Evolutionary conservation across 2,113 vertebrate genomes (phyloP), one percentile per base, ranked within the genome.

Genomic region (Lethenteron reissneri): DNA sequence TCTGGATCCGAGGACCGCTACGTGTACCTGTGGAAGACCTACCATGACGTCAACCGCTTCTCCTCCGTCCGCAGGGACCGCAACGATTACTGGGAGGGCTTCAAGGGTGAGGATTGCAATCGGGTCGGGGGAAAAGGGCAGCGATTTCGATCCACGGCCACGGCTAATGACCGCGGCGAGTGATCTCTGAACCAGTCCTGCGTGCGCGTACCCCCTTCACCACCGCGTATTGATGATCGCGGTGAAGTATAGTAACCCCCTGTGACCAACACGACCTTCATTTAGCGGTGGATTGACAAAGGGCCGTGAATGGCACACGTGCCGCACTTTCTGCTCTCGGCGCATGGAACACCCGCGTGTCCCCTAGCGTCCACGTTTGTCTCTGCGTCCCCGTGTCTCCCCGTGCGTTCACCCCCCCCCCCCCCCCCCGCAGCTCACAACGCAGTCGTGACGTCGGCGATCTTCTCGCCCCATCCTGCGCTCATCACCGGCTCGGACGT

Each of bases 51-150:
- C 76, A 99, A 88, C 83, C 97, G 96, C 76, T 96, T 99, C 81
- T 91, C 90, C 15, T 97, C 94, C 11, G 91, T 96, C 72, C 83
- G 92, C 72, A 85, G 94, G 77, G 94, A 99, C 77, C 86, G 91
- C 76, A 99, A 99, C 80, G 94, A 99, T 80, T 99, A 97, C 83
- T 99, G 94, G 94, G 94, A 99, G 82, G 92, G 91, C 58, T 92
- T 99, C 80, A 99, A 99, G 92, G 94, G 94, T 97, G 83, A 79
- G 71, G 58, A 9, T 11, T 58, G 9, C 13, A 5, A 4, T 17
- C 25, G 11, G n/a, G 56, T 56, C n/a, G 56, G 15, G 14, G 14
- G 14, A 21, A 25, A 57, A 70, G 58, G 56, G 71, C 58, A 15
- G n/a, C 56, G 70, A 15, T 17, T 58, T 17, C 15, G 60, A 70